A percentile compares a stretch with the other conserved stretches of the same genome.
Conservation (phyloP, 2,797 vertebrate species). For the Pagetopsis macropterus region DNA sequence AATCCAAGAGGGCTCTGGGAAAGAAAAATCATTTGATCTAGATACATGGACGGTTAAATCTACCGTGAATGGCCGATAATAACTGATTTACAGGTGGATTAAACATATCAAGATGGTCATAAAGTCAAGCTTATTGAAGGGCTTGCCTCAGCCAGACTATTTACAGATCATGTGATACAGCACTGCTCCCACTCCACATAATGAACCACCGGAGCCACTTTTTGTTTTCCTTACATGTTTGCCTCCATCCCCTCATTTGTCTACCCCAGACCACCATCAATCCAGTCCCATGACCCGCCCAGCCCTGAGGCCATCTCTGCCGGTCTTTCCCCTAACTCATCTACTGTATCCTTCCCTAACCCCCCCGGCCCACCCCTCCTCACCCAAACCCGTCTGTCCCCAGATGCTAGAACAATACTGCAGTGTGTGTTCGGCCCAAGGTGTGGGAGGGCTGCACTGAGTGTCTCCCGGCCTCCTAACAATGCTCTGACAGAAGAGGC, state of each 20-base stretch:
- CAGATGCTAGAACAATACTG: slow-evolving; percentile 84
- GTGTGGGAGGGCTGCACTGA: slow-evolving; percentile 84
- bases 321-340: slow-evolving; percentile 40
- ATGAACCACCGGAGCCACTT: slow-evolving; percentile 63
- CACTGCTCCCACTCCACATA: slow-evolving; percentile 60
- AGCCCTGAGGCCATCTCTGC: slow-evolving; percentile 73
- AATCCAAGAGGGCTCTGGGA: slow-evolving; percentile 16
- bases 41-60: slow-evolving; percentile 38
- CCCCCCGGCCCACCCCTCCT: slow-evolving; percentile 30
- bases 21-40: slow-evolving; percentile 60
- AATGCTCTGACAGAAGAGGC: slow-evolving; percentile 78
- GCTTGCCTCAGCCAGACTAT: slow-evolving; percentile 31
- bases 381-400: slow-evolving; percentile 70
- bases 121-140: slow-evolving; percentile 31
- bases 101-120: slow-evolving; percentile 47
- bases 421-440: slow-evolving; percentile 86
- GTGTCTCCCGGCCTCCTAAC: slow-evolving; percentile 81
- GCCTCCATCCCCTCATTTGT: slow-evolving; percentile 26
- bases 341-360: slow-evolving; percentile 56
- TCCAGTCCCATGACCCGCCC: slow-evolving; percentile 73
- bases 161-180: slow-evolving; percentile 62
- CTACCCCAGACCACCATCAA: slow-evolving; percentile 48
- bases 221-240: slow-evolving; percentile 74
- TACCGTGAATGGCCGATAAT: slow-evolving; percentile 26
- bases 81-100: slow-evolving; percentile 61